These are phyloP conservation scores for Congeria kusceri DNA, from an alignment of 2,888 invertebrate genomes.

Conservation along the genomic window DNA sequence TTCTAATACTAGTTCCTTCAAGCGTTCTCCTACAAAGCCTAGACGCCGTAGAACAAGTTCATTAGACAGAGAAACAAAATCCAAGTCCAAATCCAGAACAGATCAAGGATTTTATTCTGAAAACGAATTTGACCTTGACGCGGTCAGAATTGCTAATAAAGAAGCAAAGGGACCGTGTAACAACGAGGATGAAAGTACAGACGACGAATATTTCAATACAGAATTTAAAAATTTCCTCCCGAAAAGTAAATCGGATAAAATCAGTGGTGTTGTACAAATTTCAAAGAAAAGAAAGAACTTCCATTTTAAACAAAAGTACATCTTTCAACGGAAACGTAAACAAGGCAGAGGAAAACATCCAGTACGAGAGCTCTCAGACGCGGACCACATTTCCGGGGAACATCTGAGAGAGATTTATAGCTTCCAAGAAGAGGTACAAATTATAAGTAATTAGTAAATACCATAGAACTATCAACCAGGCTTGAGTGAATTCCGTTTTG, in stretches of 20 bases:
- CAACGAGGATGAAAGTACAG: constrained; percentile 56
- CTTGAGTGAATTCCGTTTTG: too few relatives aligned
- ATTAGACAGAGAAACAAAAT: constrained; percentile 44
- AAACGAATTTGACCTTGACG: constrained; percentile 42
- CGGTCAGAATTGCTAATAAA: background rate
- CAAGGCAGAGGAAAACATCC: constrained; percentile 31
- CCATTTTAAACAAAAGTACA: constrained; percentile 62
- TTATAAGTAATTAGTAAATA: background rate
- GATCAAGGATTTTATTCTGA: constrained; percentile 47
- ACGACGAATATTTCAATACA: constrained; percentile 60
- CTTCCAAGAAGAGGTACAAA: constrained; percentile 59
- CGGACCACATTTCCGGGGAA: background rate
- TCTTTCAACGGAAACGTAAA: constrained; percentile 57
- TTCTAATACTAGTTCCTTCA: too few relatives aligned
- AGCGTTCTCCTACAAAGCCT: background rate
- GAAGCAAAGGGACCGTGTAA: background rate
- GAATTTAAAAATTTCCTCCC: constrained; percentile 41
- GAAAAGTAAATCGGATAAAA: constrained; percentile 20
- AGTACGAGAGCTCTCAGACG: background rate
- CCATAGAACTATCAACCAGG: too few relatives aligned
- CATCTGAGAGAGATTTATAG: constrained; percentile 37
- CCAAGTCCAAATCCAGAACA: constrained; percentile 22
- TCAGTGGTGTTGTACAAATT: constrained; percentile 1
- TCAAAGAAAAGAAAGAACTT: constrained; percentile 53
- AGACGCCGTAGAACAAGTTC: constrained; percentile 46